Conservation (phyloP, 2,797 vertebrate genomes). For the Spatula versicolor region DNA sequence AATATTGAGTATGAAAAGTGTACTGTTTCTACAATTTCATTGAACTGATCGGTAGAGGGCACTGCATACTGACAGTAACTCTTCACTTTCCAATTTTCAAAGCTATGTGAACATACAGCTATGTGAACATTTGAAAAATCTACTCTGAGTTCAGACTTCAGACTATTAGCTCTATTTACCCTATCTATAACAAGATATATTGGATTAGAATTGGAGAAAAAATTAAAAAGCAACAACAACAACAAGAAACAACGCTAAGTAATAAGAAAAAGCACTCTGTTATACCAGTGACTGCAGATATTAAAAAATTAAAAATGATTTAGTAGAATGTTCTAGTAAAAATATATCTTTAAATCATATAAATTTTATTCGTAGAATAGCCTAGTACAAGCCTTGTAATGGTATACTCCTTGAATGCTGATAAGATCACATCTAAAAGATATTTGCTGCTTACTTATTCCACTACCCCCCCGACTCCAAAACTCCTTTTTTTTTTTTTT, state of each 20-base stretch:
- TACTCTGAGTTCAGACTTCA: background rate
- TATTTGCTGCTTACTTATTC: background rate
- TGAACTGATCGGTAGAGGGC: conserved; percentile 61
- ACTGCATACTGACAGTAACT: conserved; percentile 32
- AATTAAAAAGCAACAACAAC: background rate
- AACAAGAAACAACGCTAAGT: background rate
- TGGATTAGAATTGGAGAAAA: background rate
- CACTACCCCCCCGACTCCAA: background rate
- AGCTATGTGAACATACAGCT: accelerated
- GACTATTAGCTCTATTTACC: background rate
- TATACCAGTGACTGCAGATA: background rate
- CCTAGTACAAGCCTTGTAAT: background rate
- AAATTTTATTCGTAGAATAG: background rate
- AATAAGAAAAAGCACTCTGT: background rate
- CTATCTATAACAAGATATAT: background rate
- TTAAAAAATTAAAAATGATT: background rate
- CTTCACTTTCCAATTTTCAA: accelerated
- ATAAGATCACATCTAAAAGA: background rate
- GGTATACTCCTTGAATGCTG: background rate
- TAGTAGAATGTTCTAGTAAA: background rate
- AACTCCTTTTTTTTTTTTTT: background rate
- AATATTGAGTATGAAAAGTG: accelerated
- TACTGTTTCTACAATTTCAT: background rate
- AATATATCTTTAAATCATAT: background rate
- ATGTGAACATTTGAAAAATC: background rate